Base-by-base conservation (phyloP, 2,888 invertebrate genomes). In the Aphodius granarius region DNA sequence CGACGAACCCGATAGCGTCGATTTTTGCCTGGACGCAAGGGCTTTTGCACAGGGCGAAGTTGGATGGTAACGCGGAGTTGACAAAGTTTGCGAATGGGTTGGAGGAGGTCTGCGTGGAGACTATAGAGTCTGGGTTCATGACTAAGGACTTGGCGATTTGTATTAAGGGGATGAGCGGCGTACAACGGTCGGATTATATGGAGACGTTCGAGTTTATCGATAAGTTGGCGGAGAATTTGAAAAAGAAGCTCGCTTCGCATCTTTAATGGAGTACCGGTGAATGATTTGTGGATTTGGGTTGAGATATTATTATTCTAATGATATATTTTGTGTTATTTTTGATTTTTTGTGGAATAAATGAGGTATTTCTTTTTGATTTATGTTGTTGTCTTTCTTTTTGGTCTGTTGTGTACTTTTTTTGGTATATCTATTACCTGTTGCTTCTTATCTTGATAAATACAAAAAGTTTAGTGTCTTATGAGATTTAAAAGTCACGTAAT, bases 11-110 rank as follows among this genome's bases (percentile, higher is more conserved):
- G 0, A 98, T 99, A 84, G 99, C 99, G 19, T 99, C 98, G 0
- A 99, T 99, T 84, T 99, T 98, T 88, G 99, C 99, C 0, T 99
- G 99, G 99, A 97, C 97, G 0, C 91, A 94, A 82, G 99, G 98
- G 70, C 89, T 99, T 3, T 88, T 95, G 73, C 99, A 99, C 85
- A 93, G 99, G 76, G 99, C 98, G 76, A 96, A 97, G 84, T 89
- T 99, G 78, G 99, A 99, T 85, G 89, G 93, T 81, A 99, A 99
- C 85, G 84, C 87, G 5, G 89, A 89, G 71, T 89, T 98, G 70
- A 90, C 91, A 80, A 89, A 91, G 76, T 99, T 98, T 86, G 94
- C 97, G n/a, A 91, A 94, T 81, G 92, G 92, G 20, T 89, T 99
- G 74, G 98, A 98, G 84, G 90, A 91, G 78, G 97, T 97, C 17